A percentile compares a stretch with the other conserved stretches of the same genome.
Evolutionary conservation across 2,888 invertebrate species (phyloP).

Genomic region (Cabera pusaria): DNA sequence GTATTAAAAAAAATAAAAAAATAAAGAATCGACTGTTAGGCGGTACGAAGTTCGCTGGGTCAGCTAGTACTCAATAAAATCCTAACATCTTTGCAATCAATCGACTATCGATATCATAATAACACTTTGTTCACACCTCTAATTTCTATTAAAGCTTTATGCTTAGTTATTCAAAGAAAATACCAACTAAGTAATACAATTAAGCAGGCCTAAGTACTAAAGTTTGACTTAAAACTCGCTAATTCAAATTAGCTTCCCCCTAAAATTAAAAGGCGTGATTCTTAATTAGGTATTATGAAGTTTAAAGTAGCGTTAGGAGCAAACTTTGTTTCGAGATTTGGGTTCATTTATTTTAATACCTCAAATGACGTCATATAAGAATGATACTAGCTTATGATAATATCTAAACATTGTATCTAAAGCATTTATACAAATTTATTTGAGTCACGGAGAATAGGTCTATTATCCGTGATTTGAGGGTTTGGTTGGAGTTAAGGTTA

Average conservation of each 20-base stretch:
- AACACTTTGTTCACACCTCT: conserved; percentile 8
- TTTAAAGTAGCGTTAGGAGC: conserved; percentile 14
- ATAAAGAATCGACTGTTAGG: too few relatives aligned
- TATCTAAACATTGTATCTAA: too few relatives aligned
- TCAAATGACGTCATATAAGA: not conserved
- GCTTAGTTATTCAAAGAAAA: conserved; percentile 21
- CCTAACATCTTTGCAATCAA: too few relatives aligned
- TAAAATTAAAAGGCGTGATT: conserved; percentile 21
- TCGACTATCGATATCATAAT: too few relatives aligned
- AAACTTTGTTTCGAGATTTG: conserved; percentile 8
- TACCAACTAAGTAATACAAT: conserved; percentile 21
- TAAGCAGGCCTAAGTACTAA: conserved; percentile 22
- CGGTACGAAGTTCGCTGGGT: too few relatives aligned
- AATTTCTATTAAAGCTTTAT: conserved; percentile 7
- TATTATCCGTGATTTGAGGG: too few relatives aligned
- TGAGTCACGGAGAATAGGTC: too few relatives aligned
- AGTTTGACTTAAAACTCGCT: conserved; percentile 20
- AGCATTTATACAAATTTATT: too few relatives aligned
- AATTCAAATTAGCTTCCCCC: conserved; percentile 23
- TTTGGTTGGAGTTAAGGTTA: too few relatives aligned
- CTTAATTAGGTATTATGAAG: conserved; percentile 19
- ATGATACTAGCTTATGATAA: too few relatives aligned
- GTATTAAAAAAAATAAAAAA: too few relatives aligned
- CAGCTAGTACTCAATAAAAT: too few relatives aligned
- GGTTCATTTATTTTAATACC: conserved; percentile 10